Evolutionary conservation across 2,797 vertebrate species (phyloP), one percentile per base, ranked within the genome.

Genomic region (Avahi laniger): DNA sequence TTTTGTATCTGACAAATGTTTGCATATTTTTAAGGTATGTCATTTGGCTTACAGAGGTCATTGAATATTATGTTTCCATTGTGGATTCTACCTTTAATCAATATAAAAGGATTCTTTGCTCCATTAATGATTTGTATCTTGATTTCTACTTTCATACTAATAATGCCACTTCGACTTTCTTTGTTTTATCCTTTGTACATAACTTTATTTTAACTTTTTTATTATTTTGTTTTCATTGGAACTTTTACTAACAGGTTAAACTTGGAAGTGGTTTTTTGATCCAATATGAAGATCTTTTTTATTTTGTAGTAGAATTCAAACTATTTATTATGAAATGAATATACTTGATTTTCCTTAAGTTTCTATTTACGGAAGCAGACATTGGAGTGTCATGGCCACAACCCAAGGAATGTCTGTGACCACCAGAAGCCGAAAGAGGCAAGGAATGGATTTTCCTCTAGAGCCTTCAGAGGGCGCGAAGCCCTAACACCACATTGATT

Each of bases 41-140:
- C 35, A 86, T 89, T 90, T 82, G 50, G 46, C 26, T 81, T 59
- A 54, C 7, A 52, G 38, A 70, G 20, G 15, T 81, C 85, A 81
- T 65, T 86, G n/a, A 78, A 82, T 81, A 52, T 43, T 85, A 14
- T n/a, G 43, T 95, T 87, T 96, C 85, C 72, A 72, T 54, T 85
- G 22, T 59, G 30, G 5, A 59, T 38, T 88, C 69, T 46, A 46
- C 18, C 20, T 92, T 94, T 87, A 79, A 75, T 80, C 12, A 73
- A 67, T 63, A 52, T 52, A 83, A 82, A 83, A 65, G 43, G 15
- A 82, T 83, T 92, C 22, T 90, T 85, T 75, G 3, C 8, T 94
- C 4, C 6, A 82, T 86, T 65, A 73, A 86, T 82, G 15, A 63
- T 70, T 75, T 93, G 54, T 78, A 17, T 48, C 17, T 65, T 54